phyloP scores from a whole-genome alignment of 2,888 invertebrate genomes.

The Galeopsomyia nigrocyanea region DNA sequence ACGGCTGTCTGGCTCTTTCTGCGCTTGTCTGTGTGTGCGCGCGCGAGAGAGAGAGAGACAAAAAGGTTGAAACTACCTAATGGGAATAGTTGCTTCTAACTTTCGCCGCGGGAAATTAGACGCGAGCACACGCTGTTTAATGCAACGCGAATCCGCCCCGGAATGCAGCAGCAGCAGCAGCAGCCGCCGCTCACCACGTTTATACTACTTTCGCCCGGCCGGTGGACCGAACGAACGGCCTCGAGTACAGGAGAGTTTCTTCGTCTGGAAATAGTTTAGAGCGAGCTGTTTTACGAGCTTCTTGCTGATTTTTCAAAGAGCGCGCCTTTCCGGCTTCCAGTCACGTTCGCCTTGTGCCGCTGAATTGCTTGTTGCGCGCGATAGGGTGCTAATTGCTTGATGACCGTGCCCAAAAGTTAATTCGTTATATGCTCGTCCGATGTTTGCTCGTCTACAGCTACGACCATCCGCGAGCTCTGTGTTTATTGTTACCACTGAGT shows the following conservation, averaged over 20 bases:
- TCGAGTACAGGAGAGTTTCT: conserved; percentile 4
- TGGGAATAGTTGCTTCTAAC: conserved; percentile 60
- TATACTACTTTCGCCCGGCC: too few species aligned
- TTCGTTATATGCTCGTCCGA: too few species aligned
- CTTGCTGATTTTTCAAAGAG: too few species aligned
- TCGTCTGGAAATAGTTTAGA: conserved; percentile 38
- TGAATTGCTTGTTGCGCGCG: too few species aligned
- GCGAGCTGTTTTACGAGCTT: too few species aligned
- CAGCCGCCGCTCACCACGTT: too few species aligned
- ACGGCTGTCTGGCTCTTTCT: not conserved
- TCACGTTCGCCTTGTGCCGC: not conserved
- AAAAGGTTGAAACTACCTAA: conserved; percentile 60
- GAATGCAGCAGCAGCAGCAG: conserved; percentile 37
- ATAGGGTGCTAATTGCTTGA: too few species aligned
- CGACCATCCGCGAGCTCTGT: too few species aligned
- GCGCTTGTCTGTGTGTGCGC: not conserved
- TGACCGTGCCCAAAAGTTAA: too few species aligned
- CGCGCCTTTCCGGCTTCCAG: not conserved
- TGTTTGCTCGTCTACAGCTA: too few species aligned
- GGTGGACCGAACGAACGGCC: too few species aligned
- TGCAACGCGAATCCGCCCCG: conserved; percentile 49
- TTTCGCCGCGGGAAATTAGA: conserved; percentile 56
- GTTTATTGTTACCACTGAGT: too few species aligned
- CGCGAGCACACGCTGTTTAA: conserved; percentile 49
- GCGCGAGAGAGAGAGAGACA: conserved; percentile 29